Evolutionary conservation across 2,888 invertebrate species (phyloP).

Genomic region (Caenorhabditis sinica): DNA sequence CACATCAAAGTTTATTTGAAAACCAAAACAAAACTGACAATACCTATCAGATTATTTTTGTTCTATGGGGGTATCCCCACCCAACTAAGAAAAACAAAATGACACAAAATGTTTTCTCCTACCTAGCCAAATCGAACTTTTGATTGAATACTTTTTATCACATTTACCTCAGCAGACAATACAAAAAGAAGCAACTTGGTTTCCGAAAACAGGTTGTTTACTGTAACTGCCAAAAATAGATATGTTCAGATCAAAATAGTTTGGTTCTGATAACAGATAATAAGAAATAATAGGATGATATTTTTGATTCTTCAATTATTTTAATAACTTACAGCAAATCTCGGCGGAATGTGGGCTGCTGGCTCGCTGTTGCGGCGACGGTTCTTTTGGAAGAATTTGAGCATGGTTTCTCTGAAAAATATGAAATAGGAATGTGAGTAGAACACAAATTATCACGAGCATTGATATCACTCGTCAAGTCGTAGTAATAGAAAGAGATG

Average conservation of each 20-base stretch:
- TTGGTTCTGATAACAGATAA: neutral
- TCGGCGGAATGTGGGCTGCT: constrained; percentile 48
- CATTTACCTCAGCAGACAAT: neutral
- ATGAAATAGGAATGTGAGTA: neutral
- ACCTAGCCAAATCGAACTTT: neutral
- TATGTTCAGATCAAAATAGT: neutral
- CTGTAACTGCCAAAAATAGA: neutral
- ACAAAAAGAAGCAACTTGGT: neutral
- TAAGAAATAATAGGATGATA: neutral
- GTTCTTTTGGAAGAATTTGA: constrained; percentile 58
- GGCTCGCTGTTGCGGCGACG: constrained; percentile 58
- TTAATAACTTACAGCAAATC: constrained; percentile 41
- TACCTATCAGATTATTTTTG: neutral
- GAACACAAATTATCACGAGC: constrained; percentile 10
- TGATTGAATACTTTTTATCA: neutral
- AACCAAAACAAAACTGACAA: constrained; percentile 21
- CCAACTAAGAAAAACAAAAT: neutral
- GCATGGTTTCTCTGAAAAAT: constrained; percentile 20
- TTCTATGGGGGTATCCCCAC: neutral
- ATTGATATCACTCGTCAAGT: constrained; percentile 32
- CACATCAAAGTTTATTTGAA: constrained; percentile 14
- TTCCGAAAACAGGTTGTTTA: neutral
- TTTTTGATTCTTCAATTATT: no score
- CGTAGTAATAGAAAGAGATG: neutral
- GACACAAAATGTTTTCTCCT: constrained; percentile 4